Base-by-base conservation (phyloP, 1,140 invertebrate species). In the Ericerus pela region DNA sequence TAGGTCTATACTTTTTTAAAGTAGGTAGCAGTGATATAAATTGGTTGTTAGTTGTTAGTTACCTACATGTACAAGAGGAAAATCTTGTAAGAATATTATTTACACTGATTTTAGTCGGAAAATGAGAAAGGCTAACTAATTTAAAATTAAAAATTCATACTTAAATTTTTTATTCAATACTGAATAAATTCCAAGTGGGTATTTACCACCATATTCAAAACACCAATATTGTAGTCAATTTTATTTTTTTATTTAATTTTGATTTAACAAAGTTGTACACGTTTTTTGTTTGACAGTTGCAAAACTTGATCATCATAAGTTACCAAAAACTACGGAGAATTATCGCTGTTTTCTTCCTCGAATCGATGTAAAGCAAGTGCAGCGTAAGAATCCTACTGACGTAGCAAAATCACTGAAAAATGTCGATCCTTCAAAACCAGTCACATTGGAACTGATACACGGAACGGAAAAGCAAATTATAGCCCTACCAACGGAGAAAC, bases 401-500 rank as follows among this genome's bases (percentile, higher is more conserved):
- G 58, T 61, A 10, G 58, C 63, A 1, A 57, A 59, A 8, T 61
- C 61, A 53, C 61, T 67, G 6, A 58, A 64, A 6, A 64, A 68
- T 58, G 65, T 69, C 6, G 68, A 69, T 51, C 63, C 64, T 3
- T 59, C 61, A 10, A 55, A 61, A 18, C 67, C 67, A 8, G 79
- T 84, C 12, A 82, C 81, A 0, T 65, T 88, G 61, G 83, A 88
- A 69, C 73, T 88, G 30, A 84, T 79, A 54, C 82, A 85, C 62
- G 85, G 85, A 16, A 77, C 79, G 36, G 84, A 85, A 62, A 84
- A 84, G 64, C 84, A 89, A 69, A 72, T 88, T 58, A 88, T 90
- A 64, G 81, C 85, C 63, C 72, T 90, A 67, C 87, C 87, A 29
- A 79, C 85, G 57, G 85, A 91, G 64, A 81, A 77, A 68, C 68